Base-by-base conservation (phyloP, 2,888 invertebrate species). In the Chrysolina americana region DNA sequence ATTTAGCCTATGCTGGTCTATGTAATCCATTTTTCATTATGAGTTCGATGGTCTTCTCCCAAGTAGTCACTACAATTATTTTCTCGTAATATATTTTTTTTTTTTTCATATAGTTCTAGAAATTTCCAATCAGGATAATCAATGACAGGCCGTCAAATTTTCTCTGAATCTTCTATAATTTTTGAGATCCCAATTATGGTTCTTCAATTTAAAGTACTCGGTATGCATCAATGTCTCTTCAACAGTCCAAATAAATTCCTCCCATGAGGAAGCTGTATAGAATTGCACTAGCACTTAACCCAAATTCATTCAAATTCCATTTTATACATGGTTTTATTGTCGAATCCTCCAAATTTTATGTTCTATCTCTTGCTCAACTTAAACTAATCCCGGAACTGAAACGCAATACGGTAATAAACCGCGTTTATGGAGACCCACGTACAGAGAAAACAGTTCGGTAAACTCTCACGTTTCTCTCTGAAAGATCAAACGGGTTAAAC, bases 351-450 rank as follows among this genome's bases (percentile, higher is more conserved):
- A 21, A 53, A 53, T 53, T 53, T 53, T 53, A 53, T 23, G 53
- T 21, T 21, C 53, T 11, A 53, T 53, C 53, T 21, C 53, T 53
- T 53, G 53, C 53, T 53, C 23, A 53, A 53, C 53, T 53, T 21
- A 19, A 53, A 53, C 53, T 53, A 53, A 53, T 53, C 53, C 19
- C 11, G 13, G 19, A 19, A 21, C 53, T 21, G 53, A 23, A 53
- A 53, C 53, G 53, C 53, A 53, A 21, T 53, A 2, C 21, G 11
- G 53, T 53, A 53, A 21, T 53, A 53, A 53, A 53, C 53, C 53
- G 19, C 53, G 11, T 53, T 53, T 53, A 53, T 53, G 53, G 21
- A 11, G 19, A 53, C 21, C 10, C 53, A 53, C 53, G 53, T 53
- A 53, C 53, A 53, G 53, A 21, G 21, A 11, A 53, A 21, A n/a